Conservation (phyloP, 1,140 invertebrate species). For the Scaptodrosophila lebanonensis region DNA sequence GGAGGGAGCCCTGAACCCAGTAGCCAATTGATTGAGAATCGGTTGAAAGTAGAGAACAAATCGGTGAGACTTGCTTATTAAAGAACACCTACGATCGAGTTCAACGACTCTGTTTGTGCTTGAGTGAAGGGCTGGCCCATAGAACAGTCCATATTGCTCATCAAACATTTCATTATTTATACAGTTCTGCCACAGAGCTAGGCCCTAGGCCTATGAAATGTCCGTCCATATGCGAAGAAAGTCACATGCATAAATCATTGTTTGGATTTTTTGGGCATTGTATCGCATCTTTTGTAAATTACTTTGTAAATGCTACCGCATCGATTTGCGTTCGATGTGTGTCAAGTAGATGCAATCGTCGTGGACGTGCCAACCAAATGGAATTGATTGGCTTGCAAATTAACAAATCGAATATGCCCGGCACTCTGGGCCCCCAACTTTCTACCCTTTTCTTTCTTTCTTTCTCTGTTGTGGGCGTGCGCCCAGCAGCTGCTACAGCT, state of each 20-base stretch:
- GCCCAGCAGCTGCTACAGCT: no score
- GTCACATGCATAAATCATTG: slow-evolving; percentile 69
- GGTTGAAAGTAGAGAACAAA: no score
- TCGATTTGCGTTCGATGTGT: slow-evolving; percentile 74
- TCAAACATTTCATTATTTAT: no score
- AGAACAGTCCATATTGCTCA: background rate
- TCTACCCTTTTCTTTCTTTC: slow-evolving; percentile 40
- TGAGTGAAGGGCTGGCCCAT: background rate
- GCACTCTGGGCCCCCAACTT: slow-evolving; percentile 30
- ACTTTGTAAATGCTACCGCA: slow-evolving; percentile 66
- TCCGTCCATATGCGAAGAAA: slow-evolving; percentile 37
- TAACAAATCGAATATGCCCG: slow-evolving; percentile 58
- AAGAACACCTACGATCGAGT: no score
- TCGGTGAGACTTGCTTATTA: no score
- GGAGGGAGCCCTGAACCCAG: no score
- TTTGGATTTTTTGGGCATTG: slow-evolving; percentile 48
- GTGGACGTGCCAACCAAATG: slow-evolving; percentile 18
- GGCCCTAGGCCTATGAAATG: slow-evolving; percentile 34
- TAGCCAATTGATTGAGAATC: no score
- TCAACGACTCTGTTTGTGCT: no score
- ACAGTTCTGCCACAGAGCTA: no score
- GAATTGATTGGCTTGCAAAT: slow-evolving; percentile 67
- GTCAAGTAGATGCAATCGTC: slow-evolving; percentile 70
- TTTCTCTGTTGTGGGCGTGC: no score
- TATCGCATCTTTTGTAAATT: slow-evolving; percentile 28